Evolutionary conservation across 2,797 vertebrate genomes (phyloP), one percentile per base, ranked within the genome.

Genomic region (Diplodus puntazzo): DNA sequence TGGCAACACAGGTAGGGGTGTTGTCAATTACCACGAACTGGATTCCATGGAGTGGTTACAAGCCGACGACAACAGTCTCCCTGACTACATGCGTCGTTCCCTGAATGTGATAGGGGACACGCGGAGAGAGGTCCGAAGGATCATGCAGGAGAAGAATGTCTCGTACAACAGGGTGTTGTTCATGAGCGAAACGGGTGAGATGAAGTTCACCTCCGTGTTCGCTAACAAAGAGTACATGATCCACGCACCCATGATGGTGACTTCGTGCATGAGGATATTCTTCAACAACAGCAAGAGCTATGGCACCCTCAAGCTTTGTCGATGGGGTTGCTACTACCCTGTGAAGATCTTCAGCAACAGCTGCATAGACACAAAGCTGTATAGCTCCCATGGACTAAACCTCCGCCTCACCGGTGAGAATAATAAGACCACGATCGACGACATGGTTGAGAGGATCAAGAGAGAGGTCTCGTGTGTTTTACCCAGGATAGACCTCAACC

Each of bases 151-250:
- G 1, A 30, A 50, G 12, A 1, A 5, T 0, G 0, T 11, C 1
- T 60, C 27, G 18, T 60, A 60, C 57, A 71, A 49, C 55, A 71
- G 69, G 69, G 69, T 71, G 1, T 0, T n/a, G 55, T 71, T 71
- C 57, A 3, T 2, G 3, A 2, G 46, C 11, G 18, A 65, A 0
- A 14, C 1, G 6, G 18, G 25, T 0, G 1, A 1, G 6, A 0
- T 65, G 27, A 53, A 3, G 8, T 65, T 65, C 0, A 18, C 62
- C 18, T 34, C 46, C 3, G 1, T 50, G 62, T 64, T 30, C 12
- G 46, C 46, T 3, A 64, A 64, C 16, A 0, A n/a, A 18, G 46
- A 45, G 18, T 52, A 45, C 60, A 52, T 64, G 62, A 34, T 64
- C 11, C 46, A 65, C 46, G 62, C 46, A 0, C 62, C 45, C 0